Percentiles rank a stretch among this genome's conserved stretches.
Conservation (phyloP, 1,140 invertebrate species). For the Coelopa frigida region DNA sequence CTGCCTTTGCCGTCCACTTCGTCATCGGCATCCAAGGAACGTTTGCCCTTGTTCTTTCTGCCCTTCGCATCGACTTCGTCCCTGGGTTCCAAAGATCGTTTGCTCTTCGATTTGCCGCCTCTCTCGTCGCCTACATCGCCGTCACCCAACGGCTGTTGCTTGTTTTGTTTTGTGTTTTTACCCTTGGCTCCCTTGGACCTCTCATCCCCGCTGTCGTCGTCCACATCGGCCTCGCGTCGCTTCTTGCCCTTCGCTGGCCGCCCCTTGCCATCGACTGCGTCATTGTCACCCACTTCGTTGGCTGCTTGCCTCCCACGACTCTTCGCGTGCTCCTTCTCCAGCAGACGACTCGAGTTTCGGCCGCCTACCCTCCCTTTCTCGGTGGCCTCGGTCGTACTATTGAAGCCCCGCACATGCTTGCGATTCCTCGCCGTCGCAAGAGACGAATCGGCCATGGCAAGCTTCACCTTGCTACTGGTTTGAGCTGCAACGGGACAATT, state of each 20-base stretch:
- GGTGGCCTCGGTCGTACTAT: too few relatives aligned
- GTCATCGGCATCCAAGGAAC: not conserved
- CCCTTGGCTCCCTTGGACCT: conserved; percentile 1
- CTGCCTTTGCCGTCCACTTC: not conserved
- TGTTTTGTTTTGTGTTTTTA: too few relatives aligned
- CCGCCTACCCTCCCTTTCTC: too few relatives aligned
- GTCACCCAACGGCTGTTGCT: not conserved
- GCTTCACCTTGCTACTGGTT: too few relatives aligned
- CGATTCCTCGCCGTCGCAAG: too few relatives aligned
- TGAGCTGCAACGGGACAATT: too few relatives aligned
- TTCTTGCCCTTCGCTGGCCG: not conserved
- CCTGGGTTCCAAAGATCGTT: not conserved
- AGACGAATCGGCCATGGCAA: too few relatives aligned
- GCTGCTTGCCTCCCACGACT: not conserved
- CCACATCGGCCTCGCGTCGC: conserved; percentile 1
- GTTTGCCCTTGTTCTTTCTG: not conserved
- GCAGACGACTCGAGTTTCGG: too few relatives aligned
- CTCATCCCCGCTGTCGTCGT: not conserved
- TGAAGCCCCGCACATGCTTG: too few relatives aligned
- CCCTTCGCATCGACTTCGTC: not conserved
- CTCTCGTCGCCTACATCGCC: not conserved
- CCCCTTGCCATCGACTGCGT: not conserved
- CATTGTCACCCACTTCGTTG: too few relatives aligned
- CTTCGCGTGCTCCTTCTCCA: too few relatives aligned
- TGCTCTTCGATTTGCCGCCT: not conserved